A percentile compares a stretch with the other conserved stretches of the same genome.
Conservation (phyloP, 2,888 invertebrate species). For the Sesia bembeciformis region DNA sequence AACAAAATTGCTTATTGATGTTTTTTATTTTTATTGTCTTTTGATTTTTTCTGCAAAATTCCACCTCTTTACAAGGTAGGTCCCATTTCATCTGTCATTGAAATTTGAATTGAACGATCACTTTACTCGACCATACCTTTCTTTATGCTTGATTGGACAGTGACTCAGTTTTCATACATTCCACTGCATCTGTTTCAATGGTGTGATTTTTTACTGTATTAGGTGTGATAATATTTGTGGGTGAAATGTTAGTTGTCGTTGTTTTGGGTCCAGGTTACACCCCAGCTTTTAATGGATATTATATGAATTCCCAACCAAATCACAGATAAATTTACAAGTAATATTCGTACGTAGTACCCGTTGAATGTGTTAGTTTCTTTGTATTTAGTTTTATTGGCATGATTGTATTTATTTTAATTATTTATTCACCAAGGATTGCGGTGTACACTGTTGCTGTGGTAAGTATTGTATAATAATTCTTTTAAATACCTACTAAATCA, state of each 20-base stretch:
- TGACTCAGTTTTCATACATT: slow-evolving; percentile 35
- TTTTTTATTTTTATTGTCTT: slow-evolving; percentile 52
- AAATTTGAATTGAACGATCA: slow-evolving; percentile 34
- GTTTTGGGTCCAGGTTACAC: slow-evolving; percentile 72
- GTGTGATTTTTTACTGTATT: slow-evolving; percentile 59
- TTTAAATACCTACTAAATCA: background rate
- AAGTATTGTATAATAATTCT: slow-evolving; percentile 16
- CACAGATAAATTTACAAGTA: slow-evolving; percentile 73
- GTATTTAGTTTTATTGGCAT: slow-evolving; percentile 57
- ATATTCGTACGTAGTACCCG: slow-evolving; percentile 31
- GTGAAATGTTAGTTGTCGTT: slow-evolving; percentile 67
- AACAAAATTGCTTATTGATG: slow-evolving; percentile 70
- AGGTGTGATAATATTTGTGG: slow-evolving; percentile 49
- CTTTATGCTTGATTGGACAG: slow-evolving; percentile 48
- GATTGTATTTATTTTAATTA: slow-evolving; percentile 42
- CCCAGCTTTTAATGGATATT: slow-evolving; percentile 40
- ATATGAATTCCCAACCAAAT: slow-evolving; percentile 23
- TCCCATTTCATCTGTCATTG: slow-evolving; percentile 49
- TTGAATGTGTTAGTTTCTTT: slow-evolving; percentile 52
- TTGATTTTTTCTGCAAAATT: slow-evolving; percentile 22
- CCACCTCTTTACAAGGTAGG: slow-evolving; percentile 37
- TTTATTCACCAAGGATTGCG: slow-evolving; percentile 15
- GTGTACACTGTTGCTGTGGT: slow-evolving; percentile 10
- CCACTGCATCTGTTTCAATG: slow-evolving; percentile 55
- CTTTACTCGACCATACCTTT: slow-evolving; percentile 22